phyloP scores from a whole-genome alignment of 2,113 vertebrate genomes.

The Picathartes gymnocephalus region DNA sequence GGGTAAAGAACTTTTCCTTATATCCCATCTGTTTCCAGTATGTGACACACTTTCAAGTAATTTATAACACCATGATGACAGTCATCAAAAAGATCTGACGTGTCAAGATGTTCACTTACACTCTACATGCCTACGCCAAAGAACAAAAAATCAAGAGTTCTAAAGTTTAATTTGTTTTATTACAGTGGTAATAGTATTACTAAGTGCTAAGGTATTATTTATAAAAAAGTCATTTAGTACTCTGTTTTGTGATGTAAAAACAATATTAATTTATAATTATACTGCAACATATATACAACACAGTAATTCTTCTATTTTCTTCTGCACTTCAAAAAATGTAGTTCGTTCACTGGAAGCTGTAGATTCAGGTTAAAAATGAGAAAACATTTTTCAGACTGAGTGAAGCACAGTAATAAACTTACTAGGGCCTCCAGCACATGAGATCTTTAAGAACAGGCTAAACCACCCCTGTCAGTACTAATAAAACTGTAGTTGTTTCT shows the following conservation, averaged over 20 bases:
- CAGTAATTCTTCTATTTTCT: neutral
- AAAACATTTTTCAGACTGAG: neutral
- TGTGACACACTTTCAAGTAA: neutral
- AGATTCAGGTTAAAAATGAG: neutral
- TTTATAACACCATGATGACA: neutral
- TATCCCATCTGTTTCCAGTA: rapidly evolving
- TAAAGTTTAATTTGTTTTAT: neutral
- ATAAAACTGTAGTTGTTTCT: neutral
- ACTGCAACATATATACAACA: rapidly evolving
- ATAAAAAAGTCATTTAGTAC: neutral
- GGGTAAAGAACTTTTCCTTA: neutral
- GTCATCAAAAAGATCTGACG: neutral
- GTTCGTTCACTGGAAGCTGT: neutral
- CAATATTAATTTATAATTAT: neutral
- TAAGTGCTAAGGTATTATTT: neutral
- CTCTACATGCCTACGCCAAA: neutral
- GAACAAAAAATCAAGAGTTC: neutral
- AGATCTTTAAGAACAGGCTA: neutral
- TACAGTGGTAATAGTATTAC: too few species aligned
- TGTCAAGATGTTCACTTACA: neutral
- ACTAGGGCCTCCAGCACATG: neutral
- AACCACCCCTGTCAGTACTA: neutral
- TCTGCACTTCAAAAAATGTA: neutral
- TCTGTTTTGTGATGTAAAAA: neutral
- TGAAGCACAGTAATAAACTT: neutral